phyloP scores from a whole-genome alignment of 92 coral and sea anemone genomes.

The Palythoa heliodiscus region DNA sequence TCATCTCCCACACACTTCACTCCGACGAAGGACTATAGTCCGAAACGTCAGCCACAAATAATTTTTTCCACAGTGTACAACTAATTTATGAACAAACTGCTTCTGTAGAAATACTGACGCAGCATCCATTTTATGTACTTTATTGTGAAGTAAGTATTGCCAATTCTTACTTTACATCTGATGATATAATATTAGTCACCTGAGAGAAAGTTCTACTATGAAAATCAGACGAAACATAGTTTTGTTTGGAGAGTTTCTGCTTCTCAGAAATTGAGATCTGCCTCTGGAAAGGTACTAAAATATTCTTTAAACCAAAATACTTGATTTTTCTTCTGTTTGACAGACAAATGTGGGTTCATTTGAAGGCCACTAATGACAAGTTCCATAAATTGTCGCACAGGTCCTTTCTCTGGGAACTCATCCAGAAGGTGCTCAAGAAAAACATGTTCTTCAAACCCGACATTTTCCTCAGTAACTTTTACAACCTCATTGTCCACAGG shows the following conservation, averaged over 20 bases:
- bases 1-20: too few species aligned
- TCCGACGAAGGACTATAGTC: too few species aligned
- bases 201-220: not conserved
- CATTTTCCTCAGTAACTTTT: constrained; percentile 75
- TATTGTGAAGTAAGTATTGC: too few species aligned
- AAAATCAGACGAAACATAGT: not conserved
- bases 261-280: constrained; percentile 69
- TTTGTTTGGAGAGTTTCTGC: not conserved
- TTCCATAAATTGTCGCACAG: constrained; percentile 94
- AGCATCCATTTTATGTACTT: too few species aligned
- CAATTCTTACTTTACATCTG: too few species aligned
- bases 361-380: constrained; percentile 91
- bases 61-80: too few species aligned
- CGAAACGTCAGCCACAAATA: too few species aligned
- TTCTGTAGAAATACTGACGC: too few species aligned
- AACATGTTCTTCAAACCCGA: constrained; percentile 95
- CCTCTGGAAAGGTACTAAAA: constrained; percentile 77
- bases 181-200: too few species aligned
- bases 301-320: constrained; percentile 92
- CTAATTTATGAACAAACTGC: too few species aligned
- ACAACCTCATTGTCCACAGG: constrained; percentile 93
- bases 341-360: constrained; percentile 87
- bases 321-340: constrained; percentile 73
- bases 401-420: constrained; percentile 88
- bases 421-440: constrained; percentile 84